Percentiles rank a stretch among this genome's conserved stretches.
Evolutionary conservation across 2,888 invertebrate species (phyloP).

Genomic region (Caradrina clavipalpis): DNA sequence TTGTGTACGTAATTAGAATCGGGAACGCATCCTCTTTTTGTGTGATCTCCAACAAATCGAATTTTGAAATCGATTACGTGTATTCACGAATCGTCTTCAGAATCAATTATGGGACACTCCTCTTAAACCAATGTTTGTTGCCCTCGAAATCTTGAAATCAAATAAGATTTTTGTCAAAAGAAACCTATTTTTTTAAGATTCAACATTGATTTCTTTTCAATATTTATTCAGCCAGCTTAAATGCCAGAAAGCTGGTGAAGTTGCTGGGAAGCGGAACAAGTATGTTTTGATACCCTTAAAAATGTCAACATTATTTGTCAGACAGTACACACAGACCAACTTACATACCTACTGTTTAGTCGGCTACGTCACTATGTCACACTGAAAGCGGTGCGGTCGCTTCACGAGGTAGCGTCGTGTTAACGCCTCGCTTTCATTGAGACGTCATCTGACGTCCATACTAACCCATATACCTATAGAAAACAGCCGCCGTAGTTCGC

Average conservation of each 20-base stretch:
- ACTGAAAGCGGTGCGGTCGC: background rate
- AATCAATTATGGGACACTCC: conserved; percentile 38
- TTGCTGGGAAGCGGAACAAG: conserved; percentile 30
- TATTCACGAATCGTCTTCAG: conserved; percentile 34
- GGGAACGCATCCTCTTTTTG: conserved; percentile 26
- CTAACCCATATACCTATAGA: conserved; percentile 21
- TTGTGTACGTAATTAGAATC: conserved; percentile 46
- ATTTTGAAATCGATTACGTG: conserved; percentile 38
- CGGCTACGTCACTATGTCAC: background rate
- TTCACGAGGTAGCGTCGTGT: background rate
- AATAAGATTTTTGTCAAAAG: conserved; percentile 36
- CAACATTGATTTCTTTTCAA: conserved; percentile 6
- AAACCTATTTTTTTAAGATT: conserved; percentile 23
- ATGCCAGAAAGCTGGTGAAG: conserved; percentile 29
- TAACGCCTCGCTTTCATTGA: conserved; percentile 20
- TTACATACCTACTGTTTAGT: conserved; percentile 55
- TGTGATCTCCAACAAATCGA: conserved; percentile 42
- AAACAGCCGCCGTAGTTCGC: conserved; percentile 17
- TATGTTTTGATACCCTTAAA: conserved; percentile 45
- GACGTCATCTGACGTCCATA: conserved; percentile 1
- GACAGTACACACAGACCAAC: conserved; percentile 54
- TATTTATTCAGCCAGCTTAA: conserved; percentile 39
- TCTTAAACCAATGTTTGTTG: conserved; percentile 45
- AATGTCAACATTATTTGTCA: conserved; percentile 43
- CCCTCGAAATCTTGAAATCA: conserved; percentile 23